Conservation (phyloP, 2,113 vertebrate species). For the Thymallus thymallus region DNA sequence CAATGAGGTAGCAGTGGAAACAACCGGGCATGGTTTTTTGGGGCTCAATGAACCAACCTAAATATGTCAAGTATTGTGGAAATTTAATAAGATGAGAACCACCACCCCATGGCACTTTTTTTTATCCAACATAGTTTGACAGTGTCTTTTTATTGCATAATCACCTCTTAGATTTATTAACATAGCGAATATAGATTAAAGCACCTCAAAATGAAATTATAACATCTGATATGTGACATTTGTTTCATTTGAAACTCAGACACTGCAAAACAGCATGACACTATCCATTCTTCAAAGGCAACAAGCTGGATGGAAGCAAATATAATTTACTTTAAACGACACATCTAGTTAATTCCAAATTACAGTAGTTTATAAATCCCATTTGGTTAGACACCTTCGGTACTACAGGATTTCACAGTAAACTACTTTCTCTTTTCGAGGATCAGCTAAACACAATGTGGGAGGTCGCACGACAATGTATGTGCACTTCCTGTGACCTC, state of each 20-base stretch:
- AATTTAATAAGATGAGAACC: neutral
- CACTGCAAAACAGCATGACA: neutral
- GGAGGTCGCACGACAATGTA: constrained; percentile 37
- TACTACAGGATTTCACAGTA: constrained; percentile 12
- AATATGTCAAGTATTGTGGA: neutral
- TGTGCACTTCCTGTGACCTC: constrained; percentile 48
- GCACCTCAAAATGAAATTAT: neutral
- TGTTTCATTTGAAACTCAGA: constrained; percentile 4
- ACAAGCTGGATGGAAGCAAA: neutral
- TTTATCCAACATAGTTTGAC: neutral
- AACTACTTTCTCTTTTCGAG: constrained; percentile 9
- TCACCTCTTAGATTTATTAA: neutral
- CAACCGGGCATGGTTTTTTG: too few species aligned
- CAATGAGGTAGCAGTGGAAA: neutral
- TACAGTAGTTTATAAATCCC: too few species aligned
- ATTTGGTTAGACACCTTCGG: too few species aligned
- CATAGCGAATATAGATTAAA: neutral
- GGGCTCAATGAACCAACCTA: too few species aligned
- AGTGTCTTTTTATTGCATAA: constrained; percentile 17
- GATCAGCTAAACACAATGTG: constrained; percentile 49
- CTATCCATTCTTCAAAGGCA: neutral
- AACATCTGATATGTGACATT: neutral
- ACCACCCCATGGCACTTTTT: too few species aligned
- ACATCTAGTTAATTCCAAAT: neutral
- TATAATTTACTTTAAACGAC: neutral